Evolutionary conservation across 92 coral and sea anemone species (phyloP).

Genomic region (Isaurus tuberculatus): DNA sequence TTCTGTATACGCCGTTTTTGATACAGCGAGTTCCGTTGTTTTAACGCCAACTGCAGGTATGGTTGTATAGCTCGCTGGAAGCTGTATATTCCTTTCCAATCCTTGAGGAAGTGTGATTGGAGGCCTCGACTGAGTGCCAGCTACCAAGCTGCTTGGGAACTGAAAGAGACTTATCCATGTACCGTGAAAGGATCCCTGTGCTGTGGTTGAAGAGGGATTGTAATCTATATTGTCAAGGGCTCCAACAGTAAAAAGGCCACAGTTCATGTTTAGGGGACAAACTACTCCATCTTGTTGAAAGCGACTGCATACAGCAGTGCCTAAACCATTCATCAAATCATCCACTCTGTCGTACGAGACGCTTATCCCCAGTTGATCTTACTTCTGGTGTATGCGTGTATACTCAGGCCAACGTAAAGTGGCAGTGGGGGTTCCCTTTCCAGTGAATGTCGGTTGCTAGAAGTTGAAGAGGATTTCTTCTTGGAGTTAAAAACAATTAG

Average conservation of each 20-base stretch:
- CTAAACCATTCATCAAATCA: constrained; percentile 53
- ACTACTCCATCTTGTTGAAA: constrained; percentile 61
- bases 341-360: constrained; percentile 52
- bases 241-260: constrained; percentile 63
- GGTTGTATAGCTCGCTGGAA: constrained; percentile 51
- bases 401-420: constrained; percentile 46
- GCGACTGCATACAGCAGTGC: constrained; percentile 50
- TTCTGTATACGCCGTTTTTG: constrained; percentile 4
- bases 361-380: constrained; percentile 44
- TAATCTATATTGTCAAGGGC: constrained; percentile 65
- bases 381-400: constrained; percentile 46
- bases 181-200: constrained; percentile 54
- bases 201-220: constrained; percentile 50
- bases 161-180: constrained; percentile 59
- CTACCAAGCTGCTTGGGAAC: constrained; percentile 28
- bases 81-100: constrained; percentile 28
- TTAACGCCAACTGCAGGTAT: constrained; percentile 53
- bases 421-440: constrained; percentile 46
- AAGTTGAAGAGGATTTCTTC: constrained; percentile 32
- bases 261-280: constrained; percentile 55
- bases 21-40: constrained; percentile 35
- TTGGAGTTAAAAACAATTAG: constrained; percentile 33
- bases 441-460: constrained; percentile 7
- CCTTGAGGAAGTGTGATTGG: constrained; percentile 23
- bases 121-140: constrained; percentile 14